phyloP scores from a whole-genome alignment of 2,797 vertebrate species.

The Tapera naevia region DNA sequence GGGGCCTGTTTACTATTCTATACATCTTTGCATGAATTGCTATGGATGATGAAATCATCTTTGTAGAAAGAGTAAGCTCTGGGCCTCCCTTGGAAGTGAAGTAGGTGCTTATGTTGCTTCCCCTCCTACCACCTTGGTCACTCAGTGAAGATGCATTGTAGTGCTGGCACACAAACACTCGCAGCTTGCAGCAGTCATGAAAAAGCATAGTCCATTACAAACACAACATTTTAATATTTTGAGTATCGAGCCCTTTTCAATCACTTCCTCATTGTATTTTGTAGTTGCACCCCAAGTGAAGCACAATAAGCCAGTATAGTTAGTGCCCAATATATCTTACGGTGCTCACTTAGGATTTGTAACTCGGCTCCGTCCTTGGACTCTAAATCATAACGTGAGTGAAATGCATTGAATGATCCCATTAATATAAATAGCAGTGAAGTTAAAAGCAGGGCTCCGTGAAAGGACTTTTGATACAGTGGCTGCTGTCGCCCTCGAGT shows the following conservation, averaged over 20 bases:
- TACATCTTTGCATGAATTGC: not conserved
- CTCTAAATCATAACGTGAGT: slow-evolving; percentile 53
- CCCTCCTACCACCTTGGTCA: not conserved
- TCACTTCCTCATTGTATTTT: not conserved
- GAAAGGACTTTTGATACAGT: slow-evolving; percentile 53
- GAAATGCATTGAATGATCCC: slow-evolving; percentile 45
- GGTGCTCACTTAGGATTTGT: slow-evolving; percentile 26
- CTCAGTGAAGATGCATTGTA: not conserved
- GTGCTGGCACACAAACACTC: not conserved
- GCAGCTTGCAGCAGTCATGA: not conserved
- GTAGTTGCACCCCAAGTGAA: not conserved
- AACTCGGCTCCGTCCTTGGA: slow-evolving; percentile 17
- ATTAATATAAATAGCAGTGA: slow-evolving; percentile 60
- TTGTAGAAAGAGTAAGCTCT: not conserved
- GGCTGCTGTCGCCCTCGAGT: slow-evolving; percentile 37
- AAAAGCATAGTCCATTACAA: not conserved
- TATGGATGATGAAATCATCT: not conserved
- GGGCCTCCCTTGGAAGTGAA: not conserved
- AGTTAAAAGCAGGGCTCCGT: slow-evolving; percentile 50
- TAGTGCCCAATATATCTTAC: not conserved
- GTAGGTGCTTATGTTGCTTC: not conserved
- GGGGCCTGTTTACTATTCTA: not conserved
- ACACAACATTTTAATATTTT: not conserved
- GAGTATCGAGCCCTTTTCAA: not conserved
- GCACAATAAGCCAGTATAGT: not conserved